Conservation (phyloP, 2,113 vertebrate species). For the Orthonyx spaldingii region DNA sequence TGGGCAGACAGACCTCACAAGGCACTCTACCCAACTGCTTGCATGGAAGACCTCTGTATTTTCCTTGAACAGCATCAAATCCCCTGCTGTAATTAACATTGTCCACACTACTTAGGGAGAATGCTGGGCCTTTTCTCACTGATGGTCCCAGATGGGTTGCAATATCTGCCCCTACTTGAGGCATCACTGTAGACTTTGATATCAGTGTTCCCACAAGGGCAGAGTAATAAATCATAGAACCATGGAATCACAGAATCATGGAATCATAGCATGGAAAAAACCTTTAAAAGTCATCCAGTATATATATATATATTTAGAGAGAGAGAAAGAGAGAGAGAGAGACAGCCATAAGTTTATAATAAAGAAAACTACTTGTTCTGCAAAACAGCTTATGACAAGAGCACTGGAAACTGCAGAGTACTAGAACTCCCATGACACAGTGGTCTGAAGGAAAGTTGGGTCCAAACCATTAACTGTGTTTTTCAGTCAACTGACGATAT, state of each 20-base stretch:
- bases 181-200: neutral
- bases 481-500: neutral
- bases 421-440: neutral
- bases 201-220: neutral
- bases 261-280: neutral
- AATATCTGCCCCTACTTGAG: neutral
- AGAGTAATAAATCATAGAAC: neutral
- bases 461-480: neutral
- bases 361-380: neutral
- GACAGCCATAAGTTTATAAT: neutral
- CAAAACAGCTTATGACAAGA: neutral
- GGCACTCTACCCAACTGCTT: neutral
- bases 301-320: too few species aligned
- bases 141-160: fast-evolving
- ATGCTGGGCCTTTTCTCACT: fast-evolving
- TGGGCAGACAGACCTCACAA: neutral
- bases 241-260: neutral
- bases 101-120: neutral
- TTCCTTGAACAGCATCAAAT: neutral
- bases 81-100: neutral
- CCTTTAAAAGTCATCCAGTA: neutral
- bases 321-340: too few species aligned
- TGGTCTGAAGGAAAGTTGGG: neutral
- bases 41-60: neutral
- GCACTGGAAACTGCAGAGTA: neutral